Evolutionary conservation across 2,797 vertebrate species (phyloP).

Genomic region (Etheostoma nigrum): DNA sequence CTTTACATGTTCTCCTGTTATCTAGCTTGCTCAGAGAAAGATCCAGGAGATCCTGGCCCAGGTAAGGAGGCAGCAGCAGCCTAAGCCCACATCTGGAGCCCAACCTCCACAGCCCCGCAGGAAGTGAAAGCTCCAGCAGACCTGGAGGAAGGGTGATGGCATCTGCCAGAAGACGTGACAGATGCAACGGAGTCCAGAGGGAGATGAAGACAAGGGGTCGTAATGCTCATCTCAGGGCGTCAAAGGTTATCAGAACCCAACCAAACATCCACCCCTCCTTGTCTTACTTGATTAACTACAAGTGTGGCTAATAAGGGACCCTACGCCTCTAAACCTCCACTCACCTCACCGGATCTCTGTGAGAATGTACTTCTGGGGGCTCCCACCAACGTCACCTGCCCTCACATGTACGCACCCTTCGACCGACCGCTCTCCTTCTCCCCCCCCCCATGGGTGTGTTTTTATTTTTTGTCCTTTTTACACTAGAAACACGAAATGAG

Average conservation of each 20-base stretch:
- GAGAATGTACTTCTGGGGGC: slow-evolving; percentile 95
- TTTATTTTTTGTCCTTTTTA: slow-evolving; percentile 54
- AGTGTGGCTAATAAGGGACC: slow-evolving; percentile 81
- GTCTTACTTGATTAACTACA: slow-evolving; percentile 75
- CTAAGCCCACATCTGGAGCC: slow-evolving; percentile 87
- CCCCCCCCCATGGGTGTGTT: slow-evolving; percentile 66
- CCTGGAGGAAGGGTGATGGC: slow-evolving; percentile 72
- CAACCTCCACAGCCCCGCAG: slow-evolving; percentile 91
- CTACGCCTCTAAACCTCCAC: slow-evolving; percentile 81
- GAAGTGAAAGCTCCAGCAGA: slow-evolving; percentile 85
- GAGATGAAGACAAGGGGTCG: slow-evolving; percentile 66
- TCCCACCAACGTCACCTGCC: slow-evolving; percentile 86
- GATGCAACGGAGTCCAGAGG: slow-evolving; percentile 70
- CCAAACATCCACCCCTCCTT: slow-evolving; percentile 69
- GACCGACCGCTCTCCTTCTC: slow-evolving; percentile 43
- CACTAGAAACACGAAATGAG: slow-evolving; percentile 75
- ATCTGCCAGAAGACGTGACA: slow-evolving; percentile 85
- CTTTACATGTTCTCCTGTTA: background rate
- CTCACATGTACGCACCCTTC: slow-evolving; percentile 67
- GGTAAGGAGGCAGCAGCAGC: slow-evolving; percentile 97
- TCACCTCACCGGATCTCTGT: slow-evolving; percentile 91
- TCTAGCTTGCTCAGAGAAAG: slow-evolving; percentile 97
- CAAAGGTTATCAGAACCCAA: slow-evolving; percentile 66
- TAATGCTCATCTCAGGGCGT: slow-evolving; percentile 79
- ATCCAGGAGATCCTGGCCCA: slow-evolving; percentile 99